These are phyloP conservation scores for Pangasius sanitwongsei DNA, from an alignment of 2,797 vertebrate species.

Conservation along the genomic window DNA sequence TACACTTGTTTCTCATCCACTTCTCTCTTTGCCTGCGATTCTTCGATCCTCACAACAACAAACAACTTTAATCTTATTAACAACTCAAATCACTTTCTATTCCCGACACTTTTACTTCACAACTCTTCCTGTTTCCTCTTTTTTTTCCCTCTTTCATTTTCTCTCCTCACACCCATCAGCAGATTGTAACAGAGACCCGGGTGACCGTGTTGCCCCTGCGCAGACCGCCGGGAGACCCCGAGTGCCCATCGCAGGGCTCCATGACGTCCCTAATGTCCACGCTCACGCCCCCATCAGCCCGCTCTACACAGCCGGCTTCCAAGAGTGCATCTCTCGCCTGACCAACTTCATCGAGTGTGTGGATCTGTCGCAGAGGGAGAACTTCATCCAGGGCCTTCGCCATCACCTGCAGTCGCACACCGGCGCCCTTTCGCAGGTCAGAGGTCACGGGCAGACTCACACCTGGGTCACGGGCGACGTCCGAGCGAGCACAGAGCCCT, in stretches of 20 bases:
- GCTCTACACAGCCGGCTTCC: slow-evolving; percentile 59
- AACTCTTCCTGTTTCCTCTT: neutral
- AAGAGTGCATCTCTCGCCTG: slow-evolving; percentile 56
- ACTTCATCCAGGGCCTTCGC: slow-evolving; percentile 54
- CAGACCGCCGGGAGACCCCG: slow-evolving; percentile 28
- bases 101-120: neutral
- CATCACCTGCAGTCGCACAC: slow-evolving; percentile 53
- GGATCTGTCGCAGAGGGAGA: slow-evolving; percentile 53
- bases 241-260: slow-evolving; percentile 26
- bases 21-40: neutral
- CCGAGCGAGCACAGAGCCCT: slow-evolving; percentile 38
- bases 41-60: neutral
- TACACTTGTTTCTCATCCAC: neutral
- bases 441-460: slow-evolving; percentile 31
- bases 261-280: slow-evolving; percentile 17
- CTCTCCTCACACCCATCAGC: slow-evolving; percentile 7
- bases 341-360: slow-evolving; percentile 56
- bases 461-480: slow-evolving; percentile 32
- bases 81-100: neutral
- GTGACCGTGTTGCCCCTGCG: neutral
- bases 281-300: slow-evolving; percentile 33
- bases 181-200: slow-evolving; percentile 31
- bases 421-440: slow-evolving; percentile 14
- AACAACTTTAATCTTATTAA: slow-evolving; percentile 1
- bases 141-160: neutral